Percentiles rank a stretch among this genome's conserved stretches.
Conservation (phyloP, 2,888 invertebrate species). For the Julus scanicus region DNA sequence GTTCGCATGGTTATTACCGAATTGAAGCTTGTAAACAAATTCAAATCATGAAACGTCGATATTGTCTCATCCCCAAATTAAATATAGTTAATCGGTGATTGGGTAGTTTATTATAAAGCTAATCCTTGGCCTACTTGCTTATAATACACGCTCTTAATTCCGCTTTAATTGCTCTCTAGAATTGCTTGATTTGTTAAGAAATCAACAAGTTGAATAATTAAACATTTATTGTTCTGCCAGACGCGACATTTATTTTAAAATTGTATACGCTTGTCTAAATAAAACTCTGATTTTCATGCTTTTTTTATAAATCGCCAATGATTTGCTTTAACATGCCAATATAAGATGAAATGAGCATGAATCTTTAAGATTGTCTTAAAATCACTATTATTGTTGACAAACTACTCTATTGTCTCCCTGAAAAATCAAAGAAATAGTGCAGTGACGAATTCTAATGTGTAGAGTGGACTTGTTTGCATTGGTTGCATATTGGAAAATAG, state of each 20-base stretch:
- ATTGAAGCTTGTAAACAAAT: neutral
- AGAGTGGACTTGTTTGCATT: too few relatives aligned
- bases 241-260: neutral
- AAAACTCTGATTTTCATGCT: neutral
- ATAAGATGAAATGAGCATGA: too few relatives aligned
- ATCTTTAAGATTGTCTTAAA: too few relatives aligned
- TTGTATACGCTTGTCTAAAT: neutral
- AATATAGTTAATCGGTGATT: neutral
- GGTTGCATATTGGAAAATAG: too few relatives aligned
- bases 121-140: constrained; percentile 13
- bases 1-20: neutral
- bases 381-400: too few relatives aligned
- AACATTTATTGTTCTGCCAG: neutral
- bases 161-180: neutral
- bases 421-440: too few relatives aligned
- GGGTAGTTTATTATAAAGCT: neutral
- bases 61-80: neutral
- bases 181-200: constrained; percentile 12
- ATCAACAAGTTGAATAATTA: neutral
- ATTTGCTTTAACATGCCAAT: too few relatives aligned
- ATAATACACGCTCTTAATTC: neutral
- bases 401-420: too few relatives aligned
- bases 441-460: too few relatives aligned
- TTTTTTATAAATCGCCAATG: neutral
- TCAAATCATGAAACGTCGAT: neutral